These are phyloP conservation scores for Peromyscus leucopus DNA, from an alignment of 2,113 vertebrate species.

Conservation along the genomic window DNA sequence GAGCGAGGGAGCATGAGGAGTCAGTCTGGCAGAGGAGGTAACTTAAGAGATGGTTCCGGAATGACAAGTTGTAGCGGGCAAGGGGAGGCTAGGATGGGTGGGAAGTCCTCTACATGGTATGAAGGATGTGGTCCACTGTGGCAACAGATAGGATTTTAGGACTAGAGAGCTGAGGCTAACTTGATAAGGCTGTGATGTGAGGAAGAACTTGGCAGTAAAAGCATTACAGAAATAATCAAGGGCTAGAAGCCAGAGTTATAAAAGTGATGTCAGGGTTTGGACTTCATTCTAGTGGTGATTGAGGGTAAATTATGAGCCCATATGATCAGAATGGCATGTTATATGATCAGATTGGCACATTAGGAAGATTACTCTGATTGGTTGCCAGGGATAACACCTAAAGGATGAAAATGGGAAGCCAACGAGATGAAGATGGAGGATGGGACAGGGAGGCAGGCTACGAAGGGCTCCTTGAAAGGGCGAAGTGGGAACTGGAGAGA, in stretches of 20 bases:
- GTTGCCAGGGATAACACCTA: not conserved
- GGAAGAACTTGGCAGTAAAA: not conserved
- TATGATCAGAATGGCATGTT: not conserved
- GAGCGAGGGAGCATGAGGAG: not conserved
- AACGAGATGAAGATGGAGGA: not conserved
- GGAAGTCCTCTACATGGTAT: not conserved
- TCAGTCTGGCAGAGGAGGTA: not conserved
- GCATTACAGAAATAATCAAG: not conserved
- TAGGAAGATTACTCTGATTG: not conserved
- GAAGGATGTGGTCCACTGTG: not conserved
- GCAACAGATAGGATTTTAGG: not conserved
- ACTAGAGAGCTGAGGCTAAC: not conserved
- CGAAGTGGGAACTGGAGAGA: not conserved
- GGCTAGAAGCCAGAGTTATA: not conserved
- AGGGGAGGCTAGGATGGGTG: not conserved
- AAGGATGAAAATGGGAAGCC: not conserved
- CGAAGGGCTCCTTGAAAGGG: not conserved
- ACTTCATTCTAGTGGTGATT: not conserved
- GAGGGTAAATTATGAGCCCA: not conserved
- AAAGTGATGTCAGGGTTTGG: not conserved
- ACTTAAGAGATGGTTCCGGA: not conserved
- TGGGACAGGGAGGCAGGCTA: not conserved
- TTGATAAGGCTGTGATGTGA: fast-evolving
- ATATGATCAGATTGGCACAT: not conserved
- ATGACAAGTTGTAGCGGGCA: fast-evolving